Conservation (phyloP, 2,888 invertebrate species). For the Pediacus dermestoides region DNA sequence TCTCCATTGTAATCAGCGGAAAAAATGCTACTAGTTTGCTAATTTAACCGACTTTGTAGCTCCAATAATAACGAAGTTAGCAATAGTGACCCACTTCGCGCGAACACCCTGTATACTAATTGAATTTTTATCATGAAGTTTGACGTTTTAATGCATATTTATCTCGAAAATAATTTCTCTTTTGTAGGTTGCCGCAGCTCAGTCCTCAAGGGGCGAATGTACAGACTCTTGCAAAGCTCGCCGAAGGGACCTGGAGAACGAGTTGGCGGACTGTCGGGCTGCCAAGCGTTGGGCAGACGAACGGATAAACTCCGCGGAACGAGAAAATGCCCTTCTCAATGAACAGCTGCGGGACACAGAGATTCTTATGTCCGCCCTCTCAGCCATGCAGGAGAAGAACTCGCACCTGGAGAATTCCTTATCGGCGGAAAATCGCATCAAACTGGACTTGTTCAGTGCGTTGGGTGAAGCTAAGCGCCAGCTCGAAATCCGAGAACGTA, state of each 20-base stretch:
- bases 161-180: conserved; percentile 9
- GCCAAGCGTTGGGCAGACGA: conserved; percentile 61
- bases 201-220: conserved; percentile 46
- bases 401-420: conserved; percentile 88
- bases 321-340: conserved; percentile 50
- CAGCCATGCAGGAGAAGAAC: conserved; percentile 86
- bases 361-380: conserved; percentile 73
- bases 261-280: conserved; percentile 56
- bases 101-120: too few species aligned
- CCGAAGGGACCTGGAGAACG: conserved; percentile 60
- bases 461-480: conserved; percentile 92
- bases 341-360: conserved; percentile 62
- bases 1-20: too few species aligned
- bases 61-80: too few species aligned
- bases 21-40: too few species aligned
- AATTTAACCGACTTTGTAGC: too few species aligned
- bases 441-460: conserved; percentile 95
- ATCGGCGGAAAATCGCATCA: conserved; percentile 95
- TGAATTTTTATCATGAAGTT: too few species aligned
- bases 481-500: conserved; percentile 82
- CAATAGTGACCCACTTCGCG: too few species aligned
- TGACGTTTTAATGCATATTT: too few species aligned
- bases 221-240: conserved; percentile 50
- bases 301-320: conserved; percentile 48
- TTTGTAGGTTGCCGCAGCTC: conserved; percentile 37